phyloP scores from a whole-genome alignment of 2,797 vertebrate genomes.

The Pseudochaenichthys georgianus region DNA sequence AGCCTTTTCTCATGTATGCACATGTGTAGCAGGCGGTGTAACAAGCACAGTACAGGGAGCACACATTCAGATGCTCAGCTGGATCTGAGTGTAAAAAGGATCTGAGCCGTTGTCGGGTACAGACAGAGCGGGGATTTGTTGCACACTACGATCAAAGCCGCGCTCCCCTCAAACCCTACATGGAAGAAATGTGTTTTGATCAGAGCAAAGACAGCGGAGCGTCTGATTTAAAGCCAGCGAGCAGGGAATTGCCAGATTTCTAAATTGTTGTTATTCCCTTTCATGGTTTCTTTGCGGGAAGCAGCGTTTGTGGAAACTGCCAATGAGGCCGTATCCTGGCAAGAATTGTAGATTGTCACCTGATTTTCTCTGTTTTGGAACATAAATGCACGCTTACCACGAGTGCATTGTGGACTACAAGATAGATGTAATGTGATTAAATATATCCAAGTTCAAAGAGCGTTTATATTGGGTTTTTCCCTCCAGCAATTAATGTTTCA shows the following conservation, averaged over 20 bases:
- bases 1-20: not conserved
- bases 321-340: conserved; percentile 37
- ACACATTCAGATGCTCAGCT: conserved; percentile 5
- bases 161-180: conserved; percentile 21
- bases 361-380: conserved; percentile 33
- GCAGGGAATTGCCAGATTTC: not conserved
- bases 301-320: conserved; percentile 31
- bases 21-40: conserved; percentile 6
- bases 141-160: conserved; percentile 34
- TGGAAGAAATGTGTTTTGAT: conserved; percentile 25
- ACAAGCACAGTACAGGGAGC: not conserved
- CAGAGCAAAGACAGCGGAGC: not conserved
- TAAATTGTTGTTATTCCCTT: conserved; percentile 30
- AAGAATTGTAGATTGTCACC: conserved; percentile 29
- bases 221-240: conserved; percentile 32
- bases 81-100: conserved; percentile 21
- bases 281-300: conserved; percentile 43
- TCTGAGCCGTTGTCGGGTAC: conserved; percentile 1
- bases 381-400: not conserved
- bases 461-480: not conserved
- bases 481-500: not conserved
- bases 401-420: conserved; percentile 21
- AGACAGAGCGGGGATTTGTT: conserved; percentile 5
- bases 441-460: conserved; percentile 10
- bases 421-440: not conserved